phyloP scores from a whole-genome alignment of 2,797 vertebrate species.

The Melanotaenia parkinsoni region DNA sequence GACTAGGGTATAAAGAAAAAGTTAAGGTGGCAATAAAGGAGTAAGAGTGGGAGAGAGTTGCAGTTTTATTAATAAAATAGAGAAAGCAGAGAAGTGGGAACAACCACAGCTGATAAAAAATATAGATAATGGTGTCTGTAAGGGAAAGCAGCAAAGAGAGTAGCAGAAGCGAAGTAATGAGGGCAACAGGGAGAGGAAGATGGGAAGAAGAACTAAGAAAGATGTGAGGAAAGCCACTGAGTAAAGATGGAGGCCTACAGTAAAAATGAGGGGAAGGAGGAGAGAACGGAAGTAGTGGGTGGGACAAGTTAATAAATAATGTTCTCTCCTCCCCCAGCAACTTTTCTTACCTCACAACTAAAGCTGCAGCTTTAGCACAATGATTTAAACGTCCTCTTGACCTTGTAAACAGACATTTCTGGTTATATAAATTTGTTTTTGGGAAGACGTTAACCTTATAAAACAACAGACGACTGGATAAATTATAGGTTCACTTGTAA shows the following conservation, averaged over 20 bases:
- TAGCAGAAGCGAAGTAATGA: constrained; percentile 50
- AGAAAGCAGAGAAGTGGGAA: constrained; percentile 29
- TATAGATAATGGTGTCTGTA: constrained; percentile 28
- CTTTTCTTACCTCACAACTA: background rate
- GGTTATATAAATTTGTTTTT: too few species aligned
- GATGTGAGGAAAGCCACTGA: background rate
- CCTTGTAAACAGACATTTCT: background rate
- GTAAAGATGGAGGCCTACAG: constrained; percentile 20
- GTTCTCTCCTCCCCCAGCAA: background rate
- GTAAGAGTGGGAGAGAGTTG: constrained; percentile 13
- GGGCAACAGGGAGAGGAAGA: constrained; percentile 32
- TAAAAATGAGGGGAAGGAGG: background rate
- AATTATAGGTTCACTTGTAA: background rate
- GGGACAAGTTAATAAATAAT: constrained; percentile 7
- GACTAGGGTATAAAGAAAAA: constrained; percentile 18
- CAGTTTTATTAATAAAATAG: constrained; percentile 22
- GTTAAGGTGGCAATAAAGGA: constrained; percentile 28
- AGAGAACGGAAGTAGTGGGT: background rate
- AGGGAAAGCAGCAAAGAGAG: constrained; percentile 24
- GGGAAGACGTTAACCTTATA: too few species aligned
- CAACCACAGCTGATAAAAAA: constrained; percentile 26
- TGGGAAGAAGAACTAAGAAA: constrained; percentile 9
- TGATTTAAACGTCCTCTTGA: background rate
- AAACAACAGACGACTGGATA: too few species aligned
- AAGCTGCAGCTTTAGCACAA: background rate